Base-by-base conservation (phyloP, 2,113 vertebrate species). In the Acanthochromis polyacanthus region DNA sequence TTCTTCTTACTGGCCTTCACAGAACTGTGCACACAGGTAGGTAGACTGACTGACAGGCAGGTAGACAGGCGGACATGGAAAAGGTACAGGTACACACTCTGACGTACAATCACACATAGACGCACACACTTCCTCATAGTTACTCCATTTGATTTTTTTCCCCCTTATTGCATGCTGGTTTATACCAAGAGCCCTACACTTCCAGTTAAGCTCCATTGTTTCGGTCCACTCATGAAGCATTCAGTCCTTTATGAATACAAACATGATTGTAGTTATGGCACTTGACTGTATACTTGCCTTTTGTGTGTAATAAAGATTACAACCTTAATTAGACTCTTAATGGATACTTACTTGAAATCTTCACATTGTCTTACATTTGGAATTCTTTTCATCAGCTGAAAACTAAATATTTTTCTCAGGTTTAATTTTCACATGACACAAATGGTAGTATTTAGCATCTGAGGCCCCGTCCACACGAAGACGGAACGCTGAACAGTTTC, bases 1-100 rank as follows among this genome's bases (percentile, higher is more conserved):
- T 60, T 75, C 83, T 80, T 81, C 81, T 77, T 36, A 50, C 73
- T 20, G 43, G 61, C 81, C 82, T 67, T 81, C 84, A 80, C 85
- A 83, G 77, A 86, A 48, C 43, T 28, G 10, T 86, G 84, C 89
- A 75, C 83, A 75, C 86, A 60, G 75, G 67, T 81, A 78, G 83
- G 74, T 59, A 25, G 90, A 74, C 73, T 80, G 83, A 83, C 60
- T 86, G 88, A 88, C 84, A 77, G 84, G 64, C 75, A 62, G 80
- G 68, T 56, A 63, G 84, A 82, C 69, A 60, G 75, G 71, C 43
- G 64, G 76, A 88, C 67, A 71, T 43, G 73, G 69, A 80, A 53
- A 64, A 22, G 40, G 23, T 51, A 65, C 51, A 55, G 25, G 57
- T 52, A 46, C 64, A 80, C 64, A 65, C 51, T 50, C 7, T 17